phyloP scores from a whole-genome alignment of 2,797 vertebrate genomes.

The Eulemur coronatus region DNA sequence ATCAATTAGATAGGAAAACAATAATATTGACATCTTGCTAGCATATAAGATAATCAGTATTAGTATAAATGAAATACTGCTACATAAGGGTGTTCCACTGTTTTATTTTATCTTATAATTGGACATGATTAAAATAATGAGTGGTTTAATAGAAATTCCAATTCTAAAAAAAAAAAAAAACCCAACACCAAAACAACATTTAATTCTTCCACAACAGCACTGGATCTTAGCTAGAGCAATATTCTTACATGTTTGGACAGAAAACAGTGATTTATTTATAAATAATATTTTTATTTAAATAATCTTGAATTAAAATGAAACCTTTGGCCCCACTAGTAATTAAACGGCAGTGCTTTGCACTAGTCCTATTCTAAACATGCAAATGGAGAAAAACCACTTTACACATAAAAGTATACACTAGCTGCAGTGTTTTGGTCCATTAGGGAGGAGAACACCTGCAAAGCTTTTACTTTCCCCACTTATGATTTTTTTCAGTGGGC shows the following conservation, averaged over 20 bases:
- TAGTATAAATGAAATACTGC: background rate
- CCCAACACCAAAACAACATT: constrained; percentile 13
- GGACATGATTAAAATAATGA: constrained; percentile 70
- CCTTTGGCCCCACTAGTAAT: constrained; percentile 67
- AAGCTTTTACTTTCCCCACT: constrained; percentile 30
- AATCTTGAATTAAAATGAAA: constrained; percentile 71
- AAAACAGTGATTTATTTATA: constrained; percentile 67
- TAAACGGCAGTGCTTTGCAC: constrained; percentile 65
- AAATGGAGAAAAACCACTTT: constrained; percentile 63
- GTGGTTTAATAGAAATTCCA: constrained; percentile 51
- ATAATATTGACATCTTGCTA: background rate
- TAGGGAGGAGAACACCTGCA: constrained; percentile 50
- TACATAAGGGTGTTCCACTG: background rate
- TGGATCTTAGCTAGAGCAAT: constrained; percentile 27
- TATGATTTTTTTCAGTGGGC: background rate
- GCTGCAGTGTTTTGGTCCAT: constrained; percentile 43
- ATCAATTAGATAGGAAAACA: background rate
- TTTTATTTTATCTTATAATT: constrained; percentile 58
- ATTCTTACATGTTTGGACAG: constrained; percentile 67
- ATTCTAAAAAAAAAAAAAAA: constrained; percentile 4
- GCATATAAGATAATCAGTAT: background rate
- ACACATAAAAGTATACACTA: constrained; percentile 50
- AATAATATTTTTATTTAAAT: constrained; percentile 75
- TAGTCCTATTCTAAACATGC: constrained; percentile 57
- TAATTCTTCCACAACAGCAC: background rate